Base-by-base conservation (phyloP, 2,888 invertebrate species). In the Salpingus planirostris region DNA sequence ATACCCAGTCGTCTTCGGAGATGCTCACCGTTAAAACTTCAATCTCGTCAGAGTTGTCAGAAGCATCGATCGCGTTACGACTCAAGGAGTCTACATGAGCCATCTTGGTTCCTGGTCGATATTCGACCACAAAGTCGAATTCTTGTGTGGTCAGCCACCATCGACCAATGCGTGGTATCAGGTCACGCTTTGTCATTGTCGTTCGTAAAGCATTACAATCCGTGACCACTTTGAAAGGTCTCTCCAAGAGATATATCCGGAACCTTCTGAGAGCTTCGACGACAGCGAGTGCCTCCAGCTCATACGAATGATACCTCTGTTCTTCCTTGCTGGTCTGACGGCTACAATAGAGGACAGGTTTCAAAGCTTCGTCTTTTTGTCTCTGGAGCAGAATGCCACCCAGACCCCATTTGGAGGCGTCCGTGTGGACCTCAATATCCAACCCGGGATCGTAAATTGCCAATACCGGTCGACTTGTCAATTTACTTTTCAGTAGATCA, bases 121-220 rank as follows among this genome's bases (percentile, higher is more conserved):
- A 37, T 22, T 46, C 43, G 4, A 44, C 31, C 2, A 22, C 18
- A 32, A 44, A 48, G 33, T 42, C 24, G 24, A 40, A 45, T 13
- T 46, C 43, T 7, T 38, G 37, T 21, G 47, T 14, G 15, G 30
- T 29, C 7, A 41, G 14, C 15, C 23, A 37, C 37, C 29, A 37
- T n/a, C 37, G 24, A n/a, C 33, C 37, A 3, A 37, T 33, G 10
- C 37, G 4, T 6, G 37, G 37, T 23, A 26, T 33, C 18, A 40
- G 5, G 31, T 37, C 36, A 15, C 15, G 12, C 18, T 36, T 36
- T 7, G 15, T 13, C 2, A 21, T 28, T 3, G 24, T 6, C n/a
- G 28, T 3, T 18, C 36, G 35, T n/a, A 38, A 27, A 36, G 24
- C 24, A 21, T 38, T 38, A 26, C 31, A 46, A 22, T 46, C 40